A percentile compares a stretch with the other conserved stretches of the same genome.
Conservation (phyloP, 2,113 vertebrate genomes). For the Centrocercus urophasianus region DNA sequence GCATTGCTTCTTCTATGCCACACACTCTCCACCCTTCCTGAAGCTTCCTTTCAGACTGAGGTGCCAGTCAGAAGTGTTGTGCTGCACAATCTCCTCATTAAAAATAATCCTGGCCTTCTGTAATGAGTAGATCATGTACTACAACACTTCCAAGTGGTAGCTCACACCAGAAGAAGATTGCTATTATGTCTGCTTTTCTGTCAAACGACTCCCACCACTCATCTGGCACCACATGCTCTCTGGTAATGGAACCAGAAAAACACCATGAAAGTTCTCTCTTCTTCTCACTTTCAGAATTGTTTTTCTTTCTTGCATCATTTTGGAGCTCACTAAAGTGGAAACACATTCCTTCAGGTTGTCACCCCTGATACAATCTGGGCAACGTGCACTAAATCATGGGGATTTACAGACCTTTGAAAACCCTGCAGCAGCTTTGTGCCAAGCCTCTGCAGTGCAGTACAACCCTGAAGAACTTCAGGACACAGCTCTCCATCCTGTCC, state of each 20-base stretch:
- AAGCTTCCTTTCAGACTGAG: not conserved
- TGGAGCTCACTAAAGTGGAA: not conserved
- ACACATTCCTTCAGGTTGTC: not conserved
- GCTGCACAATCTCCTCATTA: not conserved
- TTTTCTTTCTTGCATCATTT: not conserved
- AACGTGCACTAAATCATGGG: not conserved
- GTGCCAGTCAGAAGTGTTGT: not conserved
- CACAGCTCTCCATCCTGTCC: not conserved
- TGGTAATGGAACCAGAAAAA: not conserved
- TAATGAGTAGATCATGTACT: not conserved
- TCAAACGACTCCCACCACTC: not conserved
- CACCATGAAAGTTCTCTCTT: not conserved
- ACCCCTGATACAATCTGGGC: not conserved
- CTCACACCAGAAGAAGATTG: not conserved
- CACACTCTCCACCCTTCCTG: not conserved
- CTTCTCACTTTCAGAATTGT: not conserved
- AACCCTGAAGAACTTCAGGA: not conserved
- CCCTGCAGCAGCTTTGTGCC: not conserved
- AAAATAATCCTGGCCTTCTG: not conserved
- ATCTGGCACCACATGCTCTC: not conserved
- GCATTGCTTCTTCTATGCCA: not conserved
- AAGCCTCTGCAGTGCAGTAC: constrained; percentile 45
- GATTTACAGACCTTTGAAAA: not conserved
- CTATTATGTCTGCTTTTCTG: not conserved
- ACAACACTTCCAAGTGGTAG: not conserved